Percentiles rank a stretch among this genome's conserved stretches.
Evolutionary conservation across 2,888 invertebrate genomes (phyloP).

Genomic region (Aphrophora alni): DNA sequence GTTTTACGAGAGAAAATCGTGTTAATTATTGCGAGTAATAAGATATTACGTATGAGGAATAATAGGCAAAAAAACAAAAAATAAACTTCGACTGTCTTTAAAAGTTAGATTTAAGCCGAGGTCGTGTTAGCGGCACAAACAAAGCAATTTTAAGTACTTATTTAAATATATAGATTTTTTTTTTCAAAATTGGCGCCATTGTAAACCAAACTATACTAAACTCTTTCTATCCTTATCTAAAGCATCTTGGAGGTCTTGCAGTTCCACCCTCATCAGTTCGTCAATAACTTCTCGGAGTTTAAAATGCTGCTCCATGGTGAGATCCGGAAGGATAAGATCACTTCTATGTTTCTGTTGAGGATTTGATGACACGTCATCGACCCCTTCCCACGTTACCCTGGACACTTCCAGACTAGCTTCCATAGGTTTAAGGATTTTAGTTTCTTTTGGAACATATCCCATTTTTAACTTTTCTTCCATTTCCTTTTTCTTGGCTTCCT

Average conservation of each 20-base stretch:
- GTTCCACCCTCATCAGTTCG: slow-evolving; percentile 67
- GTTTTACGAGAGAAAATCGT: too few relatives aligned
- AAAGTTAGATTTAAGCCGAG: too few relatives aligned
- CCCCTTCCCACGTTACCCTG: slow-evolving; percentile 54
- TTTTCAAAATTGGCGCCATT: too few relatives aligned
- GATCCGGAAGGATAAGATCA: slow-evolving; percentile 69
- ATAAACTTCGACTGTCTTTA: too few relatives aligned
- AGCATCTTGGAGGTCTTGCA: slow-evolving; percentile 63
- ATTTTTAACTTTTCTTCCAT: slow-evolving; percentile 35
- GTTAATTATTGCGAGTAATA: too few relatives aligned
- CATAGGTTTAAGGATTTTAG: slow-evolving; percentile 56
- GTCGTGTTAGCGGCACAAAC: too few relatives aligned
- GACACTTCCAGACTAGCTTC: slow-evolving; percentile 57
- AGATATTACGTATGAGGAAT: too few relatives aligned
- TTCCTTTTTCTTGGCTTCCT: slow-evolving; percentile 44
- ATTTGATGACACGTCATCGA: slow-evolving; percentile 58
- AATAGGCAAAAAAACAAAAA: too few relatives aligned
- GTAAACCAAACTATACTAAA: too few relatives aligned
- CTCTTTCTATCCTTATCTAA: slow-evolving; percentile 56
- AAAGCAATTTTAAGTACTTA: too few relatives aligned
- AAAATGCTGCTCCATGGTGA: slow-evolving; percentile 68
- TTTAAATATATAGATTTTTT: too few relatives aligned
- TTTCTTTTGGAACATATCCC: slow-evolving; percentile 42
- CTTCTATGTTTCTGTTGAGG: slow-evolving; percentile 67
- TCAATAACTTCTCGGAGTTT: slow-evolving; percentile 74